phyloP scores from a whole-genome alignment of 2,797 vertebrate species.

The Acipenser transmontanus region DNA sequence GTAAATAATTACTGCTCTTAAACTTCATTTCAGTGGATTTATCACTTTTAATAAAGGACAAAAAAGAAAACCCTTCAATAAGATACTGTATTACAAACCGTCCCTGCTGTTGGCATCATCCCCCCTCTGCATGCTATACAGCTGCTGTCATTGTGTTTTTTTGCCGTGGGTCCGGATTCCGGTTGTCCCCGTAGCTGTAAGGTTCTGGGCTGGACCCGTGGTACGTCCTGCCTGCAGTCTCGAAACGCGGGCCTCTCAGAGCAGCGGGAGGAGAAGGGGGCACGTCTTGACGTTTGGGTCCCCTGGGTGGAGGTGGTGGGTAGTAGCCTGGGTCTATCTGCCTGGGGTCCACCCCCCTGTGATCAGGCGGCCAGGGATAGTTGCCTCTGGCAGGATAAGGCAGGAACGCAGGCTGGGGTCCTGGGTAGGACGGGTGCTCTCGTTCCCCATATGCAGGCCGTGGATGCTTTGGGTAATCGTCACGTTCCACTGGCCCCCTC shows the following conservation, averaged over 20 bases:
- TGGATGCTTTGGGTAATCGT: slow-evolving; percentile 69
- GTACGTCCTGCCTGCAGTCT: slow-evolving; percentile 60
- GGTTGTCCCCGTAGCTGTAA: slow-evolving; percentile 53
- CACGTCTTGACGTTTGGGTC: slow-evolving; percentile 86
- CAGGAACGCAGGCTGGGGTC: slow-evolving; percentile 59
- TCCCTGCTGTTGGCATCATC: slow-evolving; percentile 2
- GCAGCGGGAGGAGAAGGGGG: slow-evolving; percentile 73
- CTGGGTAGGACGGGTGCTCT: slow-evolving; percentile 63
- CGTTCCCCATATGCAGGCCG: slow-evolving; percentile 61
- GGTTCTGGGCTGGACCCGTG: slow-evolving; percentile 61
- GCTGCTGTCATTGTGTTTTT: slow-evolving; percentile 76
- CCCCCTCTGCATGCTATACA: slow-evolving; percentile 54
- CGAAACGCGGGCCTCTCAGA: slow-evolving; percentile 56
- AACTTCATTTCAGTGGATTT: too few relatives aligned
- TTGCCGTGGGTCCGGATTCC: slow-evolving; percentile 68
- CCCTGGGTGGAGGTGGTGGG: slow-evolving; percentile 66
- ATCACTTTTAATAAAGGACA: slow-evolving; percentile 23
- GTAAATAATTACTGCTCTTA: too few relatives aligned
- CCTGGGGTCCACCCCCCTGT: slow-evolving; percentile 59
- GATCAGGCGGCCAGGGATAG: slow-evolving; percentile 49
- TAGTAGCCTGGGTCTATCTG: slow-evolving; percentile 70
- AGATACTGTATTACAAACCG: slow-evolving; percentile 2
- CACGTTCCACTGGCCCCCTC: slow-evolving; percentile 68
- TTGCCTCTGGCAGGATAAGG: slow-evolving; percentile 54
- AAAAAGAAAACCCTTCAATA: slow-evolving; percentile 11